Evolutionary conservation across 2,888 invertebrate species (phyloP).

Genomic region (Oscheius myriophilus): DNA sequence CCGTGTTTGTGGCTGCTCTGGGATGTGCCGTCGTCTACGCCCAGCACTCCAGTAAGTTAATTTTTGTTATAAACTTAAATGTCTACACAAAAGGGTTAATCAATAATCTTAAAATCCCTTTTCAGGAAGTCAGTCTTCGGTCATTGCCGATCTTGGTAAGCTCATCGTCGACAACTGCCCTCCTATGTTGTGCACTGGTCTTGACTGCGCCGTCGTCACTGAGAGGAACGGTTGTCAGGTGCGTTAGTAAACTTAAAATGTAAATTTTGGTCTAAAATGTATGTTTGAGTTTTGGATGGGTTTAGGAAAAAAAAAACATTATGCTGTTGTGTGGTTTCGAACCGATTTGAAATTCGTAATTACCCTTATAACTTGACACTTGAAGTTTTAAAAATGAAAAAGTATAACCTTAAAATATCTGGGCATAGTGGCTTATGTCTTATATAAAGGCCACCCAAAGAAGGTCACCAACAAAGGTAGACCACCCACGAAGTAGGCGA

Average conservation of each 20-base stretch:
- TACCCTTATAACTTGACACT: no score
- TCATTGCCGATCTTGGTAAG: slow-evolving; percentile 69
- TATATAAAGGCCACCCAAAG: no score
- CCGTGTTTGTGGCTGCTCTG: slow-evolving; percentile 20
- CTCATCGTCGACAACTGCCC: slow-evolving; percentile 70
- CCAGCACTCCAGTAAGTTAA: slow-evolving; percentile 18
- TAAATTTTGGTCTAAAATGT: slow-evolving; percentile 21
- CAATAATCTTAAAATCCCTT: slow-evolving; percentile 1
- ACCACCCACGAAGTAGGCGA: no score
- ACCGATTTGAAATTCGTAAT: no score
- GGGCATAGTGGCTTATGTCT: no score
- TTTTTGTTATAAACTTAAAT: neutral
- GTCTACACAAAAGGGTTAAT: neutral
- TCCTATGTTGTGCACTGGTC: slow-evolving; percentile 70
- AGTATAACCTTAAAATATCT: no score
- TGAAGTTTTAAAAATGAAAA: no score
- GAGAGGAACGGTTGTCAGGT: slow-evolving; percentile 70
- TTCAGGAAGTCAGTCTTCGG: slow-evolving; percentile 55
- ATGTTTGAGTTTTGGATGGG: neutral
- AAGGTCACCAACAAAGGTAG: no score
- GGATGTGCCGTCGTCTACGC: slow-evolving; percentile 26
- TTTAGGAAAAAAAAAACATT: neutral
- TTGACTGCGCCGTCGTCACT: slow-evolving; percentile 70
- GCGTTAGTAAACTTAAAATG: no score
- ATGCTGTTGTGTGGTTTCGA: no score